Conservation (phyloP, 1,140 invertebrate genomes). For the Leptinotarsa lineolata region DNA sequence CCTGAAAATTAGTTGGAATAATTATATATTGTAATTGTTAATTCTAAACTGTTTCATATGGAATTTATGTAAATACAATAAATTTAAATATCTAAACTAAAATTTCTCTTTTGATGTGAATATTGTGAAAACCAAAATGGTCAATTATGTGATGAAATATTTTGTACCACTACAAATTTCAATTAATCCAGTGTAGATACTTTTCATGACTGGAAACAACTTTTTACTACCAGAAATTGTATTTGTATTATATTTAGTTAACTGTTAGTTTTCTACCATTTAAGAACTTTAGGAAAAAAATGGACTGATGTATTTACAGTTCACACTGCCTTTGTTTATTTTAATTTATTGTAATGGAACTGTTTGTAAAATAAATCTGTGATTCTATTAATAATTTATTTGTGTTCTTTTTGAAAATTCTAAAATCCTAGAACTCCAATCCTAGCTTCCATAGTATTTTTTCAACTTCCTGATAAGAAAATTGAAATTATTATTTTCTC, state of each 20-base stretch:
- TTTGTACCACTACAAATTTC: neutral
- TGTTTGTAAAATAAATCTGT: constrained; percentile 50
- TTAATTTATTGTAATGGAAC: constrained; percentile 41
- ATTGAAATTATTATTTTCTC: no score
- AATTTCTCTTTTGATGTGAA: neutral
- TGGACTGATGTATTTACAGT: constrained; percentile 38
- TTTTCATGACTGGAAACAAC: neutral
- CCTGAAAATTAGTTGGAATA: no score
- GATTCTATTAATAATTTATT: constrained; percentile 37
- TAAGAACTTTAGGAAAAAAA: constrained; percentile 13
- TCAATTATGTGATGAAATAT: constrained; percentile 6
- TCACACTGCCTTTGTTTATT: constrained; percentile 43
- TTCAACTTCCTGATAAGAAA: no score
- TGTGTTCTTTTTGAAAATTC: neutral
- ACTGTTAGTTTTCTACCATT: neutral
- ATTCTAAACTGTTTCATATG: neutral
- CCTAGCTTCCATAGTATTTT: no score
- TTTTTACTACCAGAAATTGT: constrained; percentile 6
- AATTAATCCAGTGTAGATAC: neutral
- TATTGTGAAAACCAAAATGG: neutral
- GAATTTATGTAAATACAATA: neutral
- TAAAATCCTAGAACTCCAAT: no score
- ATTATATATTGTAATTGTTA: no score
- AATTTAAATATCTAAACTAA: neutral
- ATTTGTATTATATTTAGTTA: neutral